Percentiles rank a stretch among this genome's conserved stretches.
These are phyloP conservation scores for Poeciliopsis occidentalis DNA, from an alignment of 2,113 vertebrate genomes.

Conservation along the genomic window DNA sequence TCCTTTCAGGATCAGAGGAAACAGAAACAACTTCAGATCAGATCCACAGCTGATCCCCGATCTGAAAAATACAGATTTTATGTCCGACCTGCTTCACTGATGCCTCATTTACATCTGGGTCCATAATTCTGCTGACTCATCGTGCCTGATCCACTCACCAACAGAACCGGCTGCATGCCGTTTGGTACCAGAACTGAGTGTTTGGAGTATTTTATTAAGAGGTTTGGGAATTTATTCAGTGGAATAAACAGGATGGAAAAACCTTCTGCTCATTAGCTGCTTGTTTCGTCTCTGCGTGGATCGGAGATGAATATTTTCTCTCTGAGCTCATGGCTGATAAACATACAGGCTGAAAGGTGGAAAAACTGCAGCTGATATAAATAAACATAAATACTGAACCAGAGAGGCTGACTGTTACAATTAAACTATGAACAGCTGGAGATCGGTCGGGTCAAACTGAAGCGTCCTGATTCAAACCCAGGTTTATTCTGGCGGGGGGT, in stretches of 20 bases:
- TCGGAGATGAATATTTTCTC: too few relatives aligned
- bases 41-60: too few relatives aligned
- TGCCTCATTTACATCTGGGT: too few relatives aligned
- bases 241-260: background rate
- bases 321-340: background rate
- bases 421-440: constrained; percentile 11
- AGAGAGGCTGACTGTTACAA: constrained; percentile 12
- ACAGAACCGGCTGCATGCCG: too few relatives aligned
- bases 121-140: too few relatives aligned
- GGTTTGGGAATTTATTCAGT: background rate
- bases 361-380: constrained; percentile 20
- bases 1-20: too few relatives aligned
- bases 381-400: constrained; percentile 46
- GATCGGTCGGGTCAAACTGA: background rate
- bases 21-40: too few relatives aligned
- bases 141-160: too few relatives aligned
- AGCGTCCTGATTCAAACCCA: background rate
- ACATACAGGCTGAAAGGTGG: constrained; percentile 1
- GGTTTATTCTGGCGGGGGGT: constrained; percentile 11
- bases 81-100: too few relatives aligned
- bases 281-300: background rate
- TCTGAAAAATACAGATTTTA: too few relatives aligned
- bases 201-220: background rate
- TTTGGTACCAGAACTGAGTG: background rate
- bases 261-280: background rate